These are phyloP conservation scores for Ditula angustiorana DNA, from an alignment of 2,888 invertebrate genomes.

Conservation along the genomic window DNA sequence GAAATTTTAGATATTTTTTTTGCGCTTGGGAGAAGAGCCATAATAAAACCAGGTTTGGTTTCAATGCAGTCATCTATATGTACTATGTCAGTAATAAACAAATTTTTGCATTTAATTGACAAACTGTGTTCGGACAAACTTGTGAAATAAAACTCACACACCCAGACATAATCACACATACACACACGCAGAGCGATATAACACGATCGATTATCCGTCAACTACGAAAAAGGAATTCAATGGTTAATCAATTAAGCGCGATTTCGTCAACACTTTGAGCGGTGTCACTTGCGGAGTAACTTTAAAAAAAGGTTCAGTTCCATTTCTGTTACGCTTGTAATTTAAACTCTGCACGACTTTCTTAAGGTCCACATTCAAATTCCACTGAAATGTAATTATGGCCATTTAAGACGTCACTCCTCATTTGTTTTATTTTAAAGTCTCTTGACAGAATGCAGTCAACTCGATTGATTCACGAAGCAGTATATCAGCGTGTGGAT, in stretches of 20 bases:
- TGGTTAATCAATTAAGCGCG: conserved; percentile 16
- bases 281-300: conserved; percentile 6
- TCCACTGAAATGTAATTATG: neutral
- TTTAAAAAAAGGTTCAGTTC: neutral
- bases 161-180: neutral
- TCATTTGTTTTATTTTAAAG: conserved; percentile 24
- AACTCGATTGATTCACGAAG: conserved; percentile 6
- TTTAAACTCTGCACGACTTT: neutral
- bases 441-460: conserved; percentile 33
- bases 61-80: no score
- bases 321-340: neutral
- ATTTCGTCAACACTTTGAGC: conserved; percentile 21
- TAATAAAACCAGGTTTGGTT: no score
- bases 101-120: neutral
- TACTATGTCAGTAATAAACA: no score
- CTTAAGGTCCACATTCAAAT: neutral
- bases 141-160: no score
- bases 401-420: neutral
- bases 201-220: neutral
- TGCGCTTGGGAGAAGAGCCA: no score
- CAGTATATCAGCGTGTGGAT: conserved; percentile 20
- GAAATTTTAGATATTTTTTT: no score
- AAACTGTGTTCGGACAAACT: no score
- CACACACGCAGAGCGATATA: neutral
- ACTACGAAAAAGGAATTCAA: conserved; percentile 6